A percentile compares a stretch with the other conserved stretches of the same genome.
These are phyloP conservation scores for Zosterops japonicus DNA, from an alignment of 2,113 vertebrate species.

Conservation along the genomic window DNA sequence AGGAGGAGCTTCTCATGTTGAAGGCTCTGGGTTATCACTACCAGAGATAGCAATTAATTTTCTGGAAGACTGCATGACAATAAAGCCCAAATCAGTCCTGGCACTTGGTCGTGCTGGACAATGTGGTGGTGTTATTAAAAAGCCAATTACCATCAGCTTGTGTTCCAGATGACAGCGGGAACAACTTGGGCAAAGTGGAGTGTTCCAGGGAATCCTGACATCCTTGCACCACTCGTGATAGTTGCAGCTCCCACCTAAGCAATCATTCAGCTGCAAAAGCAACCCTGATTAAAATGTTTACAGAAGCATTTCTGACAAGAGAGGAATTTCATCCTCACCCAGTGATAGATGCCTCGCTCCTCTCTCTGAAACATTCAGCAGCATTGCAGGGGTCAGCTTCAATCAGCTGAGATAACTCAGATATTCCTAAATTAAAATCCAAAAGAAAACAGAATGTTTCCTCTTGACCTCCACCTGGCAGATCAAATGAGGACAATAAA, in stretches of 20 bases:
- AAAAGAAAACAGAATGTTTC: background rate
- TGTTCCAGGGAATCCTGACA: background rate
- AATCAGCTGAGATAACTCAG: background rate
- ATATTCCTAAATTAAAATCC: slow-evolving; percentile 13
- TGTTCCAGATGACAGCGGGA: background rate
- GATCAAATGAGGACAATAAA: background rate
- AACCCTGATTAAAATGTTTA: background rate
- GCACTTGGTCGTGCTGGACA: slow-evolving; percentile 1
- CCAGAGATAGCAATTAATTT: slow-evolving; percentile 1
- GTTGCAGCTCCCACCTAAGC: background rate
- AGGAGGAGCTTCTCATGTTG: background rate
- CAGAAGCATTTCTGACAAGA: background rate
- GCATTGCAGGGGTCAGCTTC: background rate
- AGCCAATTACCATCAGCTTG: background rate
- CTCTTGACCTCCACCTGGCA: background rate
- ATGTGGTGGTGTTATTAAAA: background rate
- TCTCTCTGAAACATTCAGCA: background rate
- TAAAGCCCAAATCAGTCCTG: background rate
- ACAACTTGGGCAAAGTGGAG: background rate
- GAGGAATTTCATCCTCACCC: background rate
- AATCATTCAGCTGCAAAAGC: background rate
- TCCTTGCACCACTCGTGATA: background rate
- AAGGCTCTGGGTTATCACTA: background rate
- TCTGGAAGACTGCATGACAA: background rate
- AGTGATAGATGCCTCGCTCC: background rate